Conservation (phyloP, 1,140 invertebrate genomes). For the Helicorthomorpha holstii region DNA sequence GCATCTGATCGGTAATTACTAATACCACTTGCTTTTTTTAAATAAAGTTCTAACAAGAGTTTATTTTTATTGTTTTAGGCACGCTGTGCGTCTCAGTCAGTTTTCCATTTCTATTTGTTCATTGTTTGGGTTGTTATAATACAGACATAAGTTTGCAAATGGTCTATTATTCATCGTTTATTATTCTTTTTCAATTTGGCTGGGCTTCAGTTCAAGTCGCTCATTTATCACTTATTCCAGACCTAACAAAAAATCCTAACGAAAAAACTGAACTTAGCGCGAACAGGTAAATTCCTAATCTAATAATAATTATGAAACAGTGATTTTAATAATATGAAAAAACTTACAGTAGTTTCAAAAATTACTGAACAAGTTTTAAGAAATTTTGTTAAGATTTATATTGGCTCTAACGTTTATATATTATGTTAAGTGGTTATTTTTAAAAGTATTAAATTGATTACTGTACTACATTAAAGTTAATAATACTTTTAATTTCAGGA, state of each 20-base stretch:
- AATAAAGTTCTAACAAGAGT: neutral
- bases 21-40: neutral
- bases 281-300: slow-evolving; percentile 42
- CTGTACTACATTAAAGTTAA: too few species aligned
- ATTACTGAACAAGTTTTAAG: too few species aligned
- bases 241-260: slow-evolving; percentile 53
- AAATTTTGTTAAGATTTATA: too few species aligned
- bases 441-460: too few species aligned
- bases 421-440: too few species aligned
- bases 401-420: too few species aligned
- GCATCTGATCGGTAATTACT: slow-evolving; percentile 77
- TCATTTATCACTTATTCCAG: slow-evolving; percentile 77
- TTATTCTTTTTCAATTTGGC: slow-evolving; percentile 88
- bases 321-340: too few species aligned
- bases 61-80: slow-evolving; percentile 27
- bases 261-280: slow-evolving; percentile 71
- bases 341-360: too few species aligned
- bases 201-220: slow-evolving; percentile 92
- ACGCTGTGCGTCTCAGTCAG: slow-evolving; percentile 57
- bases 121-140: slow-evolving; percentile 51
- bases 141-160: slow-evolving; percentile 51
- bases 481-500: slow-evolving; percentile 36
- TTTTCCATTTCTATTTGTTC: slow-evolving; percentile 81
- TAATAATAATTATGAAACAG: neutral
- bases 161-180: slow-evolving; percentile 74